Conservation (phyloP, 2,797 vertebrate species). For the Lacerta agilis region DNA sequence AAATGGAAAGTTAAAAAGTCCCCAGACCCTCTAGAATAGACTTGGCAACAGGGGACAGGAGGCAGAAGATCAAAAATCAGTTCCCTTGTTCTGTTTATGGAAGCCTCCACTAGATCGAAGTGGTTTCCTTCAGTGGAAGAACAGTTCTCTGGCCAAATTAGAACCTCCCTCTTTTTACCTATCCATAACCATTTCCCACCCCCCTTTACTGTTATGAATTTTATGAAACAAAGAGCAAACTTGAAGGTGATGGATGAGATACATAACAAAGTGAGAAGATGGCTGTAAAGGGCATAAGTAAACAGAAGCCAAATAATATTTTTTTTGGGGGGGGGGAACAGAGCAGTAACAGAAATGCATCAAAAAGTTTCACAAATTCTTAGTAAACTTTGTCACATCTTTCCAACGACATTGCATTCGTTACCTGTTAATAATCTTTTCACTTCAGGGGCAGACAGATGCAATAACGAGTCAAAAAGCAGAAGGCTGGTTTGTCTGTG, state of each 20-base stretch:
- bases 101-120: background rate
- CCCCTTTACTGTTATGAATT: conserved; percentile 9
- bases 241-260: conserved; percentile 34
- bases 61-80: background rate
- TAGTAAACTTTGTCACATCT: conserved; percentile 46
- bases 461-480: conserved; percentile 72
- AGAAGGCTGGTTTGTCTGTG: conserved; percentile 58
- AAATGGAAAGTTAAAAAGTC: too few relatives aligned
- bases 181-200: background rate
- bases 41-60: background rate
- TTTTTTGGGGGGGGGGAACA: background rate
- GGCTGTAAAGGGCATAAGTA: background rate
- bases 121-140: too few relatives aligned
- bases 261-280: background rate
- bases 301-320: conserved; percentile 14
- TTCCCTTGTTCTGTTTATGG: background rate
- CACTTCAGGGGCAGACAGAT: conserved; percentile 65
- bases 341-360: background rate
- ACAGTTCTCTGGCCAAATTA: background rate
- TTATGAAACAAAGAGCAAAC: conserved; percentile 48
- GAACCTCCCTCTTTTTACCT: background rate
- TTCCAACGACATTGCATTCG: conserved; percentile 55
- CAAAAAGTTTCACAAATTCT: conserved; percentile 47
- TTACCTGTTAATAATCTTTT: conserved; percentile 69
- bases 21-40: background rate